Base-by-base conservation (phyloP, 2,113 vertebrate species). In the Nothoprocta pentlandii region DNA sequence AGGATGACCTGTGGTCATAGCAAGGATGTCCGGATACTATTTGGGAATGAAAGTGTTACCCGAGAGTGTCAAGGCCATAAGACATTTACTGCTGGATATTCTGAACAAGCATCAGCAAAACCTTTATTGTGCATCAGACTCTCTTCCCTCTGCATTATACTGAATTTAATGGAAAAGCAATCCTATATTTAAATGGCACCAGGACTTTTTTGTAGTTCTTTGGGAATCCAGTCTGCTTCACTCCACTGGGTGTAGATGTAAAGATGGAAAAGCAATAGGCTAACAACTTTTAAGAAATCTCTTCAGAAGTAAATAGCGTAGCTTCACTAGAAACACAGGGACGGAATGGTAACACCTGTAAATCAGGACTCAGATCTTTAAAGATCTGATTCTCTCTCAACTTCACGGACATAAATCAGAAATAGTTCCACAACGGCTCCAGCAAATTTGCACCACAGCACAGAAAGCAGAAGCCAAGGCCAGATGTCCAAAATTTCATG, bases 401-500 rank as follows among this genome's bases (percentile, higher is more conserved):
- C n/a, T 78, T 80, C 71, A 34, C 39, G 68, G 88, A 85, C 75
- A 85, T 78, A 95, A 96, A 46, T 93, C 76, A 69, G 75, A 94
- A 95, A 87, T 87, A 89, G 68, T 66, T 93, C 77, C 76, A 80
- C 68, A 59, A 90, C 10, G 28, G n/a, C 74, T 92, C 34, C 85
- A 1, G 4, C 23, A 80, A 95, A 81, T 88, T 91, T 92, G 90
- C 39, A 91, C 64, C 34, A 76, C 71, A 56, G 73, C 66, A 88
- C 46, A 92, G 71, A 91, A 92, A 71, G 69, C 87, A 94, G 90
- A 83, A 95, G 80, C 47, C 92, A 81, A 78, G 61, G 66, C 89
- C 89, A 95, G 86, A 87, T 76, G 91, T 76, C 81, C 89, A 85
- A 84, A 88, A 86, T 69, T 84, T 84, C 92, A 86, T 2, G 1